A percentile compares a stretch with the other conserved stretches of the same genome.
These are phyloP conservation scores for Planococcus citri DNA, from an alignment of 1,140 invertebrate species.

Conservation along the genomic window DNA sequence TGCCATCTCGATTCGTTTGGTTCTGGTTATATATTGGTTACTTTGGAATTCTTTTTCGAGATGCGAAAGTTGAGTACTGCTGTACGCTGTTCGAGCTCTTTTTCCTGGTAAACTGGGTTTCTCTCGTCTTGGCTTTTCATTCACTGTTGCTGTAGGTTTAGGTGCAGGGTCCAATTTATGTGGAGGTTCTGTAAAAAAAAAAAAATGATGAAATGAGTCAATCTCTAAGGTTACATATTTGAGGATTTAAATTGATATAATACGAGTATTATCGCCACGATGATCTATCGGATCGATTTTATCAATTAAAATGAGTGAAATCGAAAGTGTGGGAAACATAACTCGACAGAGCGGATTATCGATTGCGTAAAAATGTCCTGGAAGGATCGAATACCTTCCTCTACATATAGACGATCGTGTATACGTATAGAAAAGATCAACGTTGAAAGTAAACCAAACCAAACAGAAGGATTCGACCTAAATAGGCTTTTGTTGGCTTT, in stretches of 20 bases:
- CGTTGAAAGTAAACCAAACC: not conserved
- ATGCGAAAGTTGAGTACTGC: slow-evolving; percentile 91
- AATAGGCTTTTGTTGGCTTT: not conserved
- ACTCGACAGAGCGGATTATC: too few species aligned
- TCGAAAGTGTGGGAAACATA: too few species aligned
- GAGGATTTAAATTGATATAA: too few species aligned
- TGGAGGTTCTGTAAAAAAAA: not conserved
- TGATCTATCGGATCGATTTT: too few species aligned
- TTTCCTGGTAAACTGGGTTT: slow-evolving; percentile 2
- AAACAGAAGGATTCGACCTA: not conserved
- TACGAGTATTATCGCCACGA: too few species aligned
- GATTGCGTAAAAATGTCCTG: too few species aligned
- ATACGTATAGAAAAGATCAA: not conserved
- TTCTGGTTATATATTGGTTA: slow-evolving; percentile 92
- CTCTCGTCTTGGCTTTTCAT: not conserved
- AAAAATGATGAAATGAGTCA: too few species aligned
- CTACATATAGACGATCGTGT: too few species aligned
- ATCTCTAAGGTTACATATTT: too few species aligned
- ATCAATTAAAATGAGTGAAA: too few species aligned
- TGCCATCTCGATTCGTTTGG: slow-evolving; percentile 94
- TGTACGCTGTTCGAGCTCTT: slow-evolving; percentile 50
- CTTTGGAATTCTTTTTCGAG: slow-evolving; percentile 98
- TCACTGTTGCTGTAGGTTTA: not conserved
- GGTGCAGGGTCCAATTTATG: not conserved
- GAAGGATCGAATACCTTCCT: too few species aligned